Percentiles rank a stretch among this genome's conserved stretches.
These are phyloP conservation scores for Accipiter virgatus DNA, from an alignment of 2,113 vertebrate genomes.

Conservation along the genomic window DNA sequence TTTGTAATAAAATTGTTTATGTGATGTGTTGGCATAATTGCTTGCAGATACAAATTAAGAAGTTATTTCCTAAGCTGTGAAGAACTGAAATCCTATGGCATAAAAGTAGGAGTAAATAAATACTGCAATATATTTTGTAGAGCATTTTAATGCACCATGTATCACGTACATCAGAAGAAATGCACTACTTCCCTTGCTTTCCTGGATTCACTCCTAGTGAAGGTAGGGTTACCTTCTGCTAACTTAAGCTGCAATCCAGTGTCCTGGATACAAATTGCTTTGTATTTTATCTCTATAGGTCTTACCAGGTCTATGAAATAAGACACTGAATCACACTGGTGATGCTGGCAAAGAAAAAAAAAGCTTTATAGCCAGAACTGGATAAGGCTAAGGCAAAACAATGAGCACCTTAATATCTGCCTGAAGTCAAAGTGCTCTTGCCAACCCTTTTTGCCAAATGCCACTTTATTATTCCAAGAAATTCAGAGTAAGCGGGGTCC, in stretches of 20 bases:
- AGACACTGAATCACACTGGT: neutral
- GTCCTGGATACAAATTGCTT: neutral
- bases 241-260: neutral
- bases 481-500: neutral
- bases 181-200: neutral
- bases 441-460: neutral
- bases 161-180: neutral
- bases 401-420: neutral
- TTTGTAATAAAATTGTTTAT: neutral
- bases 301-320: neutral
- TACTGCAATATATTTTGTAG: neutral
- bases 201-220: neutral
- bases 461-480: neutral
- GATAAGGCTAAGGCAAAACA: neutral
- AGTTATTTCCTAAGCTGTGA: neutral
- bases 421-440: neutral
- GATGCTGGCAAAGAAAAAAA: neutral
- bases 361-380: neutral
- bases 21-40: neutral
- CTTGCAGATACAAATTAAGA: neutral
- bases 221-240: neutral
- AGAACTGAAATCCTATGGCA: neutral
- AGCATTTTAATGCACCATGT: neutral
- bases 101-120: conserved; percentile 7
- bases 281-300: neutral